Conservation (phyloP, 2,113 vertebrate genomes). For the Anguilla japonica region DNA sequence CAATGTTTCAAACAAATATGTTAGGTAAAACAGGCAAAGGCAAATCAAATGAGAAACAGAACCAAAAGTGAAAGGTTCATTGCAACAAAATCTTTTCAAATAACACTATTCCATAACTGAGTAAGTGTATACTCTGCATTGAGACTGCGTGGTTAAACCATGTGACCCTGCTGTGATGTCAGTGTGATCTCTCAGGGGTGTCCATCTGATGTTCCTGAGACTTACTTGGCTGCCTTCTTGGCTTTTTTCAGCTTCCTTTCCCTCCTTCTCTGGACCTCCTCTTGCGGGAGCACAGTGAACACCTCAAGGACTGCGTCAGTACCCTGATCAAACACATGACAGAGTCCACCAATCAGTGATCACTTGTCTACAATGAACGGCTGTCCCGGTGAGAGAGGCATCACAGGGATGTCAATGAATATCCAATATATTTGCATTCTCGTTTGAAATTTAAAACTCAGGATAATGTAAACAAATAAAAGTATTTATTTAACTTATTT, state of each 20-base stretch:
- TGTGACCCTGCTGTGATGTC: neutral
- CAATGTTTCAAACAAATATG: neutral
- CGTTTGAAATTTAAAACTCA: too few species aligned
- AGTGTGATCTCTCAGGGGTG: neutral
- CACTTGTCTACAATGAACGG: neutral
- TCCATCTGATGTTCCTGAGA: neutral
- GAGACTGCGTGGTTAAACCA: neutral
- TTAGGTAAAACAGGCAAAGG: neutral
- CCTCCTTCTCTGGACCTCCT: slow-evolving; percentile 80
- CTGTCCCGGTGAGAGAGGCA: neutral
- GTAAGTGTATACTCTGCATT: neutral
- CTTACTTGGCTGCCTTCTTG: slow-evolving; percentile 83
- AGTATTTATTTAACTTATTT: too few species aligned
- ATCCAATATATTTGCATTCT: too few species aligned
- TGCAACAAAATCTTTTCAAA: too few species aligned
- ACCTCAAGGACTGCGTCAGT: slow-evolving; percentile 82
- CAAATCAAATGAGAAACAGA: neutral
- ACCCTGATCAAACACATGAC: slow-evolving; percentile 67
- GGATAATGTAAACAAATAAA: too few species aligned
- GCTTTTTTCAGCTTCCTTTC: slow-evolving; percentile 86
- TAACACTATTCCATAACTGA: too few species aligned
- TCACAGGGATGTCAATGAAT: too few species aligned
- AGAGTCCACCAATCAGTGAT: neutral
- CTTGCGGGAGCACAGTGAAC: slow-evolving; percentile 82
- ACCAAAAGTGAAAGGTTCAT: neutral